These are phyloP conservation scores for Oreocharis arfaki DNA, from an alignment of 2,113 vertebrate species.

Conservation along the genomic window DNA sequence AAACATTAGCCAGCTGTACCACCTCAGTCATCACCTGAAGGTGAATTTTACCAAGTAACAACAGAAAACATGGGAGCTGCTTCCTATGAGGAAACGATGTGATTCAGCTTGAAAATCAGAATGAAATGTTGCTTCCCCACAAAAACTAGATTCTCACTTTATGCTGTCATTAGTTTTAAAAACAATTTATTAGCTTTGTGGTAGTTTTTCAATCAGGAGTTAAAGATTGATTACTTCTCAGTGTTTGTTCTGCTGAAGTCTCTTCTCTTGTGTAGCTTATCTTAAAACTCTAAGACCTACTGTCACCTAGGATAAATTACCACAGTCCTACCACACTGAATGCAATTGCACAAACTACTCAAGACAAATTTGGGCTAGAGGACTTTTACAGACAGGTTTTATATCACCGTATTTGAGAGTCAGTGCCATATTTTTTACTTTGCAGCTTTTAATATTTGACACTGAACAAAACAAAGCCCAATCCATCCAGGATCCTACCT, in stretches of 20 bases:
- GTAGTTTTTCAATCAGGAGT: background rate
- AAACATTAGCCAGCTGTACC: background rate
- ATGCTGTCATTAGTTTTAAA: background rate
- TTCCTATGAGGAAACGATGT: background rate
- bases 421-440: background rate
- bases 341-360: background rate
- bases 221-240: background rate
- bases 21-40: background rate
- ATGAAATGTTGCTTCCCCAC: background rate
- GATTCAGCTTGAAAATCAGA: background rate
- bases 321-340: background rate
- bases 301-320: background rate
- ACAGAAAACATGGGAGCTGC: background rate
- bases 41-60: background rate
- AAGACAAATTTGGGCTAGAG: background rate
- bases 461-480: background rate
- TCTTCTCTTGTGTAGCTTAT: background rate
- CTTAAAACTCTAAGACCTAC: background rate
- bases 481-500: background rate
- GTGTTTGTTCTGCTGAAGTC: background rate
- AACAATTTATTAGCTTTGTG: background rate
- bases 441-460: background rate
- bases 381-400: background rate
- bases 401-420: background rate
- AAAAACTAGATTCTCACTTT: background rate